Percentiles rank a stretch among this genome's conserved stretches.
phyloP scores from a whole-genome alignment of 1,140 invertebrate species.

The Limonius californicus region DNA sequence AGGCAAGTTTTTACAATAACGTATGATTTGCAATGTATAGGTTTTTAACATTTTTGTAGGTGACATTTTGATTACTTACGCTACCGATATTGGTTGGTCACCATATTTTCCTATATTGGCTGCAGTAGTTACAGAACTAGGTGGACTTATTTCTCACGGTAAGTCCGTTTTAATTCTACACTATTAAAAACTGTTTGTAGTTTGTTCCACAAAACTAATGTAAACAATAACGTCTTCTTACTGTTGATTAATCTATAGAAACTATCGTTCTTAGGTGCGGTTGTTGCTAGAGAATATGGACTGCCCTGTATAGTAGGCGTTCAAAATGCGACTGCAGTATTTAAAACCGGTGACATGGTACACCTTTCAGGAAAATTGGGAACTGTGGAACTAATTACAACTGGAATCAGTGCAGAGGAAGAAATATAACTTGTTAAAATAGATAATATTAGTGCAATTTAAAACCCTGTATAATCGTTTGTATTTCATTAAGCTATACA shows the following conservation, averaged over 20 bases:
- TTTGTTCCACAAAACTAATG: too few species aligned
- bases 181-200: too few species aligned
- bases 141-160: constrained; percentile 83
- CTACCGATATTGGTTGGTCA: constrained; percentile 83
- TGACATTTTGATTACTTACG: constrained; percentile 74
- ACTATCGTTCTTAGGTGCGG: constrained; percentile 61
- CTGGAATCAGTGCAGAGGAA: constrained; percentile 11
- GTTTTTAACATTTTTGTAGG: constrained; percentile 48
- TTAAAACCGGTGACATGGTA: constrained; percentile 63
- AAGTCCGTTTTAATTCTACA: too few species aligned
- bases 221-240: too few species aligned
- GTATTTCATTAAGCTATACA: too few species aligned
- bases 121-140: constrained; percentile 80
- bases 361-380: constrained; percentile 47
- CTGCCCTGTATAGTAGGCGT: constrained; percentile 78
- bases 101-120: constrained; percentile 79
- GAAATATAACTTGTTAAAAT: too few species aligned
- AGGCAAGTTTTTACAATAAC: constrained; percentile 23
- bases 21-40: constrained; percentile 17
- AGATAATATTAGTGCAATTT: too few species aligned
- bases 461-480: too few species aligned
- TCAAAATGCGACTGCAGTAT: constrained; percentile 60
- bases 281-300: constrained; percentile 84
- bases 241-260: not conserved
- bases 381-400: not conserved